Conservation (phyloP, 2,888 invertebrate species). For the Spodoptera littoralis region DNA sequence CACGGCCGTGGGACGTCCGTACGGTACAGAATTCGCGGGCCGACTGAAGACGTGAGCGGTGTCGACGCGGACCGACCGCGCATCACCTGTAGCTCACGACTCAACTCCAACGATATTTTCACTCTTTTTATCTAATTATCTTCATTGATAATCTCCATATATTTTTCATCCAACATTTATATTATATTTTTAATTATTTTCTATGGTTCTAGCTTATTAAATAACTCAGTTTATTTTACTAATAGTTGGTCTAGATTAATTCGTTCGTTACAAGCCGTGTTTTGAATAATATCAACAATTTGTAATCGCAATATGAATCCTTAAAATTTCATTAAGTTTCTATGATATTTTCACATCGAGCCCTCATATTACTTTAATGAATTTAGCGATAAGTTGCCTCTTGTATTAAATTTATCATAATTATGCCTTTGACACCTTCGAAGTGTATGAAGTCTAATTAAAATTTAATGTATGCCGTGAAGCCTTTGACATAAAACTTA, state of each 20-base stretch:
- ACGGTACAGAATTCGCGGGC: constrained; percentile 50
- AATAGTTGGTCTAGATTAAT: constrained; percentile 5
- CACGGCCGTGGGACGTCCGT: constrained; percentile 54
- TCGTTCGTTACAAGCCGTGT: constrained; percentile 1
- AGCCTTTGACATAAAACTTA: constrained; percentile 3
- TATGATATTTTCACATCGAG: constrained; percentile 4
- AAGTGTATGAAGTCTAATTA: constrained; percentile 5
- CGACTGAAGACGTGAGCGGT: constrained; percentile 53
- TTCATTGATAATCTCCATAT: constrained; percentile 30
- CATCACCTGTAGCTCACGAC: constrained; percentile 65
- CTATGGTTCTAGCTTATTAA: background rate
- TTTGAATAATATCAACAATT: background rate
- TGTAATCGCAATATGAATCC: background rate
- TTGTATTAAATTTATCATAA: constrained; percentile 4
- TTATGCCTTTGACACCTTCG: constrained; percentile 3
- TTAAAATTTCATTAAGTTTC: constrained; percentile 5
- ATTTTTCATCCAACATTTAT: constrained; percentile 28
- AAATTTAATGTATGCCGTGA: background rate
- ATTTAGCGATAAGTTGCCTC: background rate
- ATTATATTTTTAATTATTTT: constrained; percentile 14
- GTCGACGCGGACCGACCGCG: constrained; percentile 32
- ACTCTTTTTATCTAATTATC: constrained; percentile 45
- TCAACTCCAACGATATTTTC: constrained; percentile 42
- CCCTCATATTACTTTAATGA: constrained; percentile 1
- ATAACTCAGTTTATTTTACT: constrained; percentile 9